Base-by-base conservation (phyloP, 2,888 invertebrate species). In the Andricus quercusramuli region DNA sequence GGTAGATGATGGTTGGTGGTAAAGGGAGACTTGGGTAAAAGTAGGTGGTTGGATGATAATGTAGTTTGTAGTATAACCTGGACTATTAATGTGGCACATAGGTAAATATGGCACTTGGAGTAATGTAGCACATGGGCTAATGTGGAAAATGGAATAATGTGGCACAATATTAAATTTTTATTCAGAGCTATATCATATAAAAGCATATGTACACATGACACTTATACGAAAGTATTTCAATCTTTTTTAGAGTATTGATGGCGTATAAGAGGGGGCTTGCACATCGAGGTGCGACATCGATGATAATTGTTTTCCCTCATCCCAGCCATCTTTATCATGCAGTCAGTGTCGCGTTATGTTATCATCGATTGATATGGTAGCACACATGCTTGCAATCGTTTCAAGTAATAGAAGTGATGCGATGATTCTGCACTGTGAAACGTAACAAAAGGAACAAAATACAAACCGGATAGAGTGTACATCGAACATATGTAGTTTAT, bases 371-470 rank as follows among this genome's bases (percentile, higher is more conserved):
- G 8, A 59, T 59, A 59, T 8, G 22, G 9, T 59, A 59, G 59
- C 59, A 59, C 22, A 59, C 59, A 59, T 59, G 59, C 59, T 59
- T 59, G n/a, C 59, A 59, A 22, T 22, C 13, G 59, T 13, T 59
- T 22, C 59, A 59, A 59, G 59, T 59, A 22, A 59, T 59, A 22
- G 59, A 59, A 59, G 59, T 22, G 9, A 22, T 59, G 59, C 22
- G 9, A 22, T 22, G 59, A 22, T 59, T 59, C 13, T 22, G 59
- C 59, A 11, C 29, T n/a, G 9, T 13, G 67, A 17, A 67, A 11
- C n/a, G 32, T 37, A 15, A 67, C 67, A 67, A 67, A 37, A n/a
- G 41, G 67, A 67, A 67, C 37, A 67, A 67, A 67, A 67, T 11
- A n/a, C 67, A n/a, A 67, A 67, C 32, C 32, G 67, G 32, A 67